These are phyloP conservation scores for Microtus montanus DNA, from an alignment of 2,113 vertebrate genomes.

Conservation along the genomic window DNA sequence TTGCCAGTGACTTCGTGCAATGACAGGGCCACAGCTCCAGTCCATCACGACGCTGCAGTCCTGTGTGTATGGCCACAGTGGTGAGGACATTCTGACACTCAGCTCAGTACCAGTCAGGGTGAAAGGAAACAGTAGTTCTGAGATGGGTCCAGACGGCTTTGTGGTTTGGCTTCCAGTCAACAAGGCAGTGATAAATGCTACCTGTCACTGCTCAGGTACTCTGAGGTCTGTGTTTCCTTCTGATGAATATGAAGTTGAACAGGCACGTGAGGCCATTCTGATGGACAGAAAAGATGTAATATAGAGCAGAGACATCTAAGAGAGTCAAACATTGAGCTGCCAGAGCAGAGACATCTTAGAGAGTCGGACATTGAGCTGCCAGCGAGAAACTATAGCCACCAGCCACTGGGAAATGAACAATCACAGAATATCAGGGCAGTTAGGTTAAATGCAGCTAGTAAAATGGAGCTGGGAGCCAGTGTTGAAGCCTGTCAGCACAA, in stretches of 20 bases:
- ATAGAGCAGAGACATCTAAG: not conserved
- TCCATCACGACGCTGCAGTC: accelerated
- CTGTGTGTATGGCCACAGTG: accelerated
- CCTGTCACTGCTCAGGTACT: not conserved
- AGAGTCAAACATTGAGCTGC: not conserved
- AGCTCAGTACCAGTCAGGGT: not conserved
- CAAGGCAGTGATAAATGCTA: constrained; percentile 49
- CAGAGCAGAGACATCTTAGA: not conserved
- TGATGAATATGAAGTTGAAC: constrained; percentile 68
- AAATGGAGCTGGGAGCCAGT: not conserved
- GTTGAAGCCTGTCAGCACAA: not conserved
- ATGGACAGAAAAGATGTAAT: constrained; percentile 51
- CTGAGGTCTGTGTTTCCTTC: constrained; percentile 65
- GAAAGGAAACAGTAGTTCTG: not conserved
- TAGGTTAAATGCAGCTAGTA: no score
- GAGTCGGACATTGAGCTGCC: not conserved
- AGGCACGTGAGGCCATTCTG: constrained; percentile 66
- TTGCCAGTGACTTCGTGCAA: accelerated
- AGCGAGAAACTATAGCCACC: not conserved
- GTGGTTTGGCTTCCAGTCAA: constrained; percentile 52
- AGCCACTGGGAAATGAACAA: not conserved
- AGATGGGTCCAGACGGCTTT: constrained; percentile 35
- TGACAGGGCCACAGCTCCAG: accelerated
- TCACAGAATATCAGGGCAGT: not conserved
- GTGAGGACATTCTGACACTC: accelerated